phyloP scores from a whole-genome alignment of 2,113 vertebrate genomes.

The Rhagologus leucostigma region DNA sequence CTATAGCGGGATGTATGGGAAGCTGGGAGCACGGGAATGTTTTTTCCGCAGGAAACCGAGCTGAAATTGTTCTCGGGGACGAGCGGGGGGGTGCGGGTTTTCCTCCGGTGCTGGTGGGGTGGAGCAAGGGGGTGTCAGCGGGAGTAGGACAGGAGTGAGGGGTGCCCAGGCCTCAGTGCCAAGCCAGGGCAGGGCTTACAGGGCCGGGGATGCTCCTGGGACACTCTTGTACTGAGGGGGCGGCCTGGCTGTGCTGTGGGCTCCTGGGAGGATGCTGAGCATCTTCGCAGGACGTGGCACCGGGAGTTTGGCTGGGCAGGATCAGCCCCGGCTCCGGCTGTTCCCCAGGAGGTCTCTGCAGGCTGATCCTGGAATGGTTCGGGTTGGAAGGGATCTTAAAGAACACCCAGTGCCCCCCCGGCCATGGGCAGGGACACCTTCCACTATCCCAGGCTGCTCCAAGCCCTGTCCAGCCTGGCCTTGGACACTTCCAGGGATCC shows the following conservation, averaged over 20 bases:
- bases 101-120: neutral
- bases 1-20: conserved; percentile 12
- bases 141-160: neutral
- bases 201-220: neutral
- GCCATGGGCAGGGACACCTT: neutral
- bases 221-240: neutral
- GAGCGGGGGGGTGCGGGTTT: neutral
- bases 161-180: neutral
- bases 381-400: neutral
- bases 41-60: conserved; percentile 54
- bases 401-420: accelerated
- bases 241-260: neutral
- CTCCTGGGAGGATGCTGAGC: neutral
- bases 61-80: neutral
- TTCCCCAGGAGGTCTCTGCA: neutral
- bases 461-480: accelerated
- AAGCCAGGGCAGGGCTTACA: accelerated
- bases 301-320: neutral
- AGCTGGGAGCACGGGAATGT: neutral
- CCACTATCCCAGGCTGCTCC: accelerated
- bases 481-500: neutral
- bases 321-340: neutral
- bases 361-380: neutral
- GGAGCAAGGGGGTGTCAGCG: neutral
- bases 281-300: neutral